Conservation (phyloP, 2,113 vertebrate genomes). For the Chinchilla lanigera region DNA sequence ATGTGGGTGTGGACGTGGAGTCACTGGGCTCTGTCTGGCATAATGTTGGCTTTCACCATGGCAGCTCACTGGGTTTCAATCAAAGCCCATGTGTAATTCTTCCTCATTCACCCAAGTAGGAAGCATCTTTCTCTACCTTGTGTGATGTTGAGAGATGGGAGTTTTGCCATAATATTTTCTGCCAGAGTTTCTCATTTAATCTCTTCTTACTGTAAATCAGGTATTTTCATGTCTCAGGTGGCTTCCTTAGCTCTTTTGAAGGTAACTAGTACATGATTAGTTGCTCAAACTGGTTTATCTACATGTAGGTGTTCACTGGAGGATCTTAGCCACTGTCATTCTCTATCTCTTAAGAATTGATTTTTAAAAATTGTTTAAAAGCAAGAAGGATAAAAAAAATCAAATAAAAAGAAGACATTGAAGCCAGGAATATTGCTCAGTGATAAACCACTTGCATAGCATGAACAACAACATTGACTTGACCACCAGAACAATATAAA, state of each 20-base stretch:
- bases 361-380: background rate
- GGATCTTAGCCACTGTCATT: background rate
- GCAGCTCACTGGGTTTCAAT: background rate
- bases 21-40: background rate
- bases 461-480: background rate
- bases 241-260: background rate
- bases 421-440: background rate
- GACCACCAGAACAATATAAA: background rate
- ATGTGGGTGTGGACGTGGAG: background rate
- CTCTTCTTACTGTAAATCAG: background rate
- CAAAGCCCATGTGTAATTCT: background rate
- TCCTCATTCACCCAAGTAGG: background rate
- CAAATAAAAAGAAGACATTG: background rate
- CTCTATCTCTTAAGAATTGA: background rate
- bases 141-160: background rate
- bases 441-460: background rate
- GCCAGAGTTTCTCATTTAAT: background rate
- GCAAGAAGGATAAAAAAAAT: background rate
- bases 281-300: background rate
- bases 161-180: background rate
- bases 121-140: background rate
- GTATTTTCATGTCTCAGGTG: background rate
- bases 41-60: background rate
- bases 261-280: background rate
- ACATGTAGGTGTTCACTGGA: background rate